Base-by-base conservation (phyloP, 2,888 invertebrate genomes). In the Amphipyra berbera region DNA sequence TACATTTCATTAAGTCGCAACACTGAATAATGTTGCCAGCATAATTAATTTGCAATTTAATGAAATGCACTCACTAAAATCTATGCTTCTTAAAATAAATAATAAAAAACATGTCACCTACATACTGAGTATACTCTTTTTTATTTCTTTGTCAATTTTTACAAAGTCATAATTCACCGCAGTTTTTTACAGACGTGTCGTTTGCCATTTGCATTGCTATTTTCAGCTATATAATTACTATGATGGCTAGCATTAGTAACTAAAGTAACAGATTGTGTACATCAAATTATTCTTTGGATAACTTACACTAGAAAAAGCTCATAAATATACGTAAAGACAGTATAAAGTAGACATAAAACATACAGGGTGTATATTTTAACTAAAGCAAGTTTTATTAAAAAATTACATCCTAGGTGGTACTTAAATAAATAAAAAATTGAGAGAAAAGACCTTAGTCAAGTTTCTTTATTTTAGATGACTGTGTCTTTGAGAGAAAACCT, bases 71-170 rank as follows among this genome's bases (percentile, higher is more conserved):
- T 35, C 15, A 7, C 13, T 50, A 47, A 59, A 47, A 56, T 41
- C 42, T 69, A 62, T 53, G 55, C 57, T 64, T 68, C 61, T 60
- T 73, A 74, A 6, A 63, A 55, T 42, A 54, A 73, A 61, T 45
- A 57, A 65, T 68, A 66, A 68, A 73, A 68, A 76, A 70, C 68
- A 78, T 76, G 69, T 80, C 73, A 80, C 71, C 21, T 21, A 73
- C 66, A 50, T 79, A 76, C 58, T 80, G 81, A 80, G 83, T 82
- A 82, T 82, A 76, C 62, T 57, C 27, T 58, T 68, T 60, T 70
- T 55, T 30, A 30, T 61, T 59, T 50, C 55, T 70, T 66, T 67
- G 55, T 73, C 42, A 69, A 13, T 48, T 56, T n/a, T 56, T 41
- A 60, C 53, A 58, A 58, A 63, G 59, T 61, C 37, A 58, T 61